Percentiles rank a stretch among this genome's conserved stretches.
These are phyloP conservation scores for Chaetogeoica ovagalla DNA, from an alignment of 2,888 invertebrate genomes.

Conservation along the genomic window DNA sequence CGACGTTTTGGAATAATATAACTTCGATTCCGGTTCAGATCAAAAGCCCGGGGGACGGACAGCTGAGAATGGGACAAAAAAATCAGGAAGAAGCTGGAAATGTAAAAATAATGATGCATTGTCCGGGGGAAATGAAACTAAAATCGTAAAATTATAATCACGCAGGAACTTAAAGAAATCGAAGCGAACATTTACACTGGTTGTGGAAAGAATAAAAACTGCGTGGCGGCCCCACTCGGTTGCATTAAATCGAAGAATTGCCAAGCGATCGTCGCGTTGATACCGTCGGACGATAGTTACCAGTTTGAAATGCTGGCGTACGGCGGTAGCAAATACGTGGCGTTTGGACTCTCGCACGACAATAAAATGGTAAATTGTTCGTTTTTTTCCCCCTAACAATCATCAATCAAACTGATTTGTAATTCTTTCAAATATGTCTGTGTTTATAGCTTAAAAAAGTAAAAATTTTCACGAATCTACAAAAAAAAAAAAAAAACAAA, in stretches of 20 bases:
- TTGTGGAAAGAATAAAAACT: conserved; percentile 73
- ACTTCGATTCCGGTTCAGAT: conserved; percentile 73
- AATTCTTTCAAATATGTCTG: background rate
- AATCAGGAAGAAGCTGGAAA: background rate
- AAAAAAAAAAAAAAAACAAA: too few species aligned
- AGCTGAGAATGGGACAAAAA: background rate
- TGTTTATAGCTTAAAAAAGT: background rate
- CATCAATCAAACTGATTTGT: background rate
- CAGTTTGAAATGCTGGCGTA: conserved; percentile 68
- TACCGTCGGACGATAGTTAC: conserved; percentile 60
- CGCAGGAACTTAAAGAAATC: conserved; percentile 46
- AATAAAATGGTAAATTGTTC: conserved; percentile 68
- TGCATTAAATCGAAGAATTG: conserved; percentile 72
- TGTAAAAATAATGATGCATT: background rate
- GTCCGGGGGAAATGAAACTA: background rate
- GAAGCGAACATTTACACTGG: conserved; percentile 68
- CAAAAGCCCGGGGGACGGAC: conserved; percentile 56
- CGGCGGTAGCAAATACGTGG: conserved; percentile 68
- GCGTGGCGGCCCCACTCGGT: conserved; percentile 75
- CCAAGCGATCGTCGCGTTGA: conserved; percentile 69
- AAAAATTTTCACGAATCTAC: background rate
- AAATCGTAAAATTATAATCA: background rate
- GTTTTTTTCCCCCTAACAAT: too few species aligned
- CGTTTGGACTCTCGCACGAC: conserved; percentile 78
- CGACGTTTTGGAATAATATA: conserved; percentile 78